Conservation (phyloP, 2,888 invertebrate species). For the Chrysina gloriosa region DNA sequence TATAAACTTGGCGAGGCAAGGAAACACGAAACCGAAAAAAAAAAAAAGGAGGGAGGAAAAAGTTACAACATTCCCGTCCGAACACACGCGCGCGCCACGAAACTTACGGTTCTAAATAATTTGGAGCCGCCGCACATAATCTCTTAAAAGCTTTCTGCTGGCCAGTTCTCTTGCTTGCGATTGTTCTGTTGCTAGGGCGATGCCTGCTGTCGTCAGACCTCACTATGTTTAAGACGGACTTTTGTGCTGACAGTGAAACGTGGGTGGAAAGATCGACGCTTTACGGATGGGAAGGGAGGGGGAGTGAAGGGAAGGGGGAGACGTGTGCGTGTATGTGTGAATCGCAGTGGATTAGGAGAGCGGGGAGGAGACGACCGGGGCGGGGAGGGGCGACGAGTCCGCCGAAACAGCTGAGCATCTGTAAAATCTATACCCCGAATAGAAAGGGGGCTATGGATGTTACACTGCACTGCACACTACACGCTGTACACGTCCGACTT, state of each 20-base stretch:
- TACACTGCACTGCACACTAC: not conserved
- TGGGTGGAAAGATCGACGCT: constrained; percentile 33
- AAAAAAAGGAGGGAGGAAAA: not conserved
- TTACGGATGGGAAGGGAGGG: constrained; percentile 8
- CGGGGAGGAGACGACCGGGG: not conserved
- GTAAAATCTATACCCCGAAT: constrained; percentile 53
- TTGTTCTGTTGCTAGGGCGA: constrained; percentile 50
- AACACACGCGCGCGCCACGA: constrained; percentile 11
- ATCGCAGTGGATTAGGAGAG: constrained; percentile 1
- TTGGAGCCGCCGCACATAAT: constrained; percentile 43
- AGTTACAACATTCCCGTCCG: not conserved
- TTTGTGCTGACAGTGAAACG: constrained; percentile 43
- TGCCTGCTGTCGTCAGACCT: constrained; percentile 40
- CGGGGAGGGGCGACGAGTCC: constrained; percentile 37
- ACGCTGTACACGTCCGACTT: constrained; percentile 34
- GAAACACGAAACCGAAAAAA: not conserved
- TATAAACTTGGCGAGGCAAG: too few species aligned
- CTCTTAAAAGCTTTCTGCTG: constrained; percentile 49
- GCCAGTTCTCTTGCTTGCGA: constrained; percentile 47
- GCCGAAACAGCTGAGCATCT: constrained; percentile 55
- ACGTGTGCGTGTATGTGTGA: constrained; percentile 4
- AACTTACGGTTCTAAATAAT: constrained; percentile 44
- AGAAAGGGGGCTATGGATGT: not conserved
- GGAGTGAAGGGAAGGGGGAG: constrained; percentile 36
- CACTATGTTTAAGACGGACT: constrained; percentile 40